A percentile compares a stretch with the other conserved stretches of the same genome.
Conservation (phyloP, 2,797 vertebrate genomes). For the Echeneis naucrates region DNA sequence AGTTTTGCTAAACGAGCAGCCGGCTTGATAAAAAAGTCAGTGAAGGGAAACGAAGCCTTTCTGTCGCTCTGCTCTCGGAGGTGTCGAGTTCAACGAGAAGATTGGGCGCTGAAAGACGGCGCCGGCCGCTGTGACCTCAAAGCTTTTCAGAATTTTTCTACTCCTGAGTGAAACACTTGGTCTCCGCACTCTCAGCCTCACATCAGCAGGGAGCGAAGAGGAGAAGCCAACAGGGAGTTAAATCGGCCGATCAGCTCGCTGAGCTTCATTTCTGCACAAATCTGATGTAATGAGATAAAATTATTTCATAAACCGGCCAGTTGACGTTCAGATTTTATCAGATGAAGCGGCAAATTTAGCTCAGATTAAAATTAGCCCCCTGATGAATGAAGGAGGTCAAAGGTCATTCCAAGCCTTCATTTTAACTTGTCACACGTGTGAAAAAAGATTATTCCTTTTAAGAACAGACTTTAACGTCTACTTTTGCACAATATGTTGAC, state of each 20-base stretch:
- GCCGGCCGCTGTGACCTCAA: constrained; percentile 5
- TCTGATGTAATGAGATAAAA: too few relatives aligned
- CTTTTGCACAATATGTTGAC: too few relatives aligned
- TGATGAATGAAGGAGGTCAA: not conserved
- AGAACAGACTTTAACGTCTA: too few relatives aligned
- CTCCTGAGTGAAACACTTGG: constrained; percentile 37
- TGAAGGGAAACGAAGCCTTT: constrained; percentile 5
- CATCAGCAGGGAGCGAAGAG: constrained; percentile 12
- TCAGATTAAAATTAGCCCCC: not conserved
- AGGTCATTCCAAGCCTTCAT: too few relatives aligned
- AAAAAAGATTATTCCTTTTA: too few relatives aligned
- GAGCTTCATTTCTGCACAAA: constrained; percentile 39
- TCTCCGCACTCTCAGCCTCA: constrained; percentile 31
- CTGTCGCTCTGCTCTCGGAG: constrained; percentile 31
- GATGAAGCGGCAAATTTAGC: too few relatives aligned
- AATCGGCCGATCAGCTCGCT: constrained; percentile 41
- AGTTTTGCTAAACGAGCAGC: constrained; percentile 23
- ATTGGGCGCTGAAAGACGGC: not conserved
- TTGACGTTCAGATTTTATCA: too few relatives aligned
- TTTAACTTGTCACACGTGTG: too few relatives aligned
- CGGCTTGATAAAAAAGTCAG: constrained; percentile 2
- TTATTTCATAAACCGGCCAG: too few relatives aligned
- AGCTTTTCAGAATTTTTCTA: not conserved
- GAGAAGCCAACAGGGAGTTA: constrained; percentile 22
- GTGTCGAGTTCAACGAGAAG: constrained; percentile 9